These are phyloP conservation scores for Conus canariensis DNA, from an alignment of 2,888 invertebrate species.

Conservation along the genomic window DNA sequence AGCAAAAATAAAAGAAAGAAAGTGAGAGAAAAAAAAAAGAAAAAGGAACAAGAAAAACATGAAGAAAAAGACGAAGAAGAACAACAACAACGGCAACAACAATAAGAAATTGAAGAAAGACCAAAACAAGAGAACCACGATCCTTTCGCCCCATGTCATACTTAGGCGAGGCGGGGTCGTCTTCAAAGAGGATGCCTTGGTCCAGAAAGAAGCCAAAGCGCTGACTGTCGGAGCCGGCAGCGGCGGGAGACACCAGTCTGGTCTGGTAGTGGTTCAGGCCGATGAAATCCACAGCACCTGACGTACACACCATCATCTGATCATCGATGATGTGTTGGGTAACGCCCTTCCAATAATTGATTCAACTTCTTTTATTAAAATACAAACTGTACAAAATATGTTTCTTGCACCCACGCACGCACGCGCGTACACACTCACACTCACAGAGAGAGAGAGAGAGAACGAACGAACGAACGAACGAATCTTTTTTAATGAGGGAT, in stretches of 20 bases:
- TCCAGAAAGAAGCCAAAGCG: conserved; percentile 41
- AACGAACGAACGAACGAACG: no score
- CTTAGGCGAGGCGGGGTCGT: conserved; percentile 38
- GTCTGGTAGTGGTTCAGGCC: conserved; percentile 87
- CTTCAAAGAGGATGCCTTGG: conserved; percentile 36
- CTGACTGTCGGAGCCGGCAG: neutral
- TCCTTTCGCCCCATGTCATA: neutral
- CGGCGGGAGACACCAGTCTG: conserved; percentile 36
- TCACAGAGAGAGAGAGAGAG: neutral
- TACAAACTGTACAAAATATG: no score
- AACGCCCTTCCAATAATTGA: no score
- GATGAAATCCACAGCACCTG: conserved; percentile 85
- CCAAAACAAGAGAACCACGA: neutral
- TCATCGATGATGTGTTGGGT: no score
- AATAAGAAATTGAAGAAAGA: neutral
- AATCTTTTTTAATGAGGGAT: no score
- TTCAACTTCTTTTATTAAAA: no score
- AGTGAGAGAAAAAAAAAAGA: no score
- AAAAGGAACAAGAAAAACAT: neutral
- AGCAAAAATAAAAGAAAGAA: no score
- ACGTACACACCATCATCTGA: neutral
- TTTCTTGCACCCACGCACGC: neutral
- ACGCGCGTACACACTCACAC: neutral
- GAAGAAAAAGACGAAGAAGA: neutral
- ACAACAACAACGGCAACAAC: neutral